Evolutionary conservation across 2,888 invertebrate genomes (phyloP).

Genomic region (Drosophila nr. perissopoda): DNA sequence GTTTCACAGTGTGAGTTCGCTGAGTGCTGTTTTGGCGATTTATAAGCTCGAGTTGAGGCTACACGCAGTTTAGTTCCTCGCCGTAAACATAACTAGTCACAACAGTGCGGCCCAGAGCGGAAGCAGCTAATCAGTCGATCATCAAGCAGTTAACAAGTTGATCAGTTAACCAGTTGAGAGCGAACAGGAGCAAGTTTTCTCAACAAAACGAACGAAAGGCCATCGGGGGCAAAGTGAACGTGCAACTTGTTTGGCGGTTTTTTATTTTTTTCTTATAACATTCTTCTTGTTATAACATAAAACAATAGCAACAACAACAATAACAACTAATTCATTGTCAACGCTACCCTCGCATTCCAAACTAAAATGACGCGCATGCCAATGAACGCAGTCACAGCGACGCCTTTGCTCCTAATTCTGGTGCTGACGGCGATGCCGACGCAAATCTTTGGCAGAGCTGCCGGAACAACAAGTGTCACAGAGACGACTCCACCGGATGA

Average conservation of each 20-base stretch:
- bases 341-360: slow-evolving; percentile 55
- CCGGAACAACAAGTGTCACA: not conserved
- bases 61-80: slow-evolving; percentile 83
- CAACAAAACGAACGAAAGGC: slow-evolving; percentile 40
- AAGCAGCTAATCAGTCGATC: slow-evolving; percentile 41
- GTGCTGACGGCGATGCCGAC: slow-evolving; percentile 11
- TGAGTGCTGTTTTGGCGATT: slow-evolving; percentile 36
- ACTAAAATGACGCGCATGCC: slow-evolving; percentile 62
- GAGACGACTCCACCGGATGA: not conserved
- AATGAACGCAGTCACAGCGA: slow-evolving; percentile 42
- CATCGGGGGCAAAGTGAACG: slow-evolving; percentile 71
- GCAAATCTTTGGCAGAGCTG: slow-evolving; percentile 3
- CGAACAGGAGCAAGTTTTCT: slow-evolving; percentile 64
- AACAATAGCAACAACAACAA: not conserved
- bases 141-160: slow-evolving; percentile 39
- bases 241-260: slow-evolving; percentile 59
- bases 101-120: slow-evolving; percentile 58
- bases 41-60: slow-evolving; percentile 77
- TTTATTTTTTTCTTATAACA: slow-evolving; percentile 22
- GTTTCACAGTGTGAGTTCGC: slow-evolving; percentile 40
- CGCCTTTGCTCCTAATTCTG: slow-evolving; percentile 22
- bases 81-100: slow-evolving; percentile 83
- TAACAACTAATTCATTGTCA: slow-evolving; percentile 63
- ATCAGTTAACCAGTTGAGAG: slow-evolving; percentile 35
- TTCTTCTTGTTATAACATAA: slow-evolving; percentile 22